Evolutionary conservation across 2,888 invertebrate genomes (phyloP).

Genomic region (Notodonta ziczac): DNA sequence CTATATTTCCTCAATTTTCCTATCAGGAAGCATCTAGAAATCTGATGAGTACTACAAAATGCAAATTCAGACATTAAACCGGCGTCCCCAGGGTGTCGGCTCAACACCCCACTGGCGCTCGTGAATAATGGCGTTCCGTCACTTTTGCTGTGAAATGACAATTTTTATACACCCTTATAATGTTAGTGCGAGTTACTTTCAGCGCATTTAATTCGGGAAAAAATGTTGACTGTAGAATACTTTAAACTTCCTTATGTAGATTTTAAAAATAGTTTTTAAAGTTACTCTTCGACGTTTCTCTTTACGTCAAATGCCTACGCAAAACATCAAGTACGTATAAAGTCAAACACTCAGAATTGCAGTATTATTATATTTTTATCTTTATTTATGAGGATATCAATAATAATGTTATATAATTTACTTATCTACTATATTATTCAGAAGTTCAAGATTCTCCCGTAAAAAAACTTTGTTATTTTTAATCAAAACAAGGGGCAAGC

Average conservation of each 20-base stretch:
- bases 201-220: slow-evolving; percentile 15
- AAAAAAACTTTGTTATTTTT: slow-evolving; percentile 5
- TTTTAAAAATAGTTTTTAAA: not conserved
- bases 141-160: slow-evolving; percentile 45
- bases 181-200: slow-evolving; percentile 36
- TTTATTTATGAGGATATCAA: no score
- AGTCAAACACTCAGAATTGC: no score
- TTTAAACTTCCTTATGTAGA: no score
- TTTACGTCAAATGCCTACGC: no score
- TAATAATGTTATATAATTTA: no score
- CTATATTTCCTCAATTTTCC: no score
- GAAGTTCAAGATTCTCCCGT: not conserved
- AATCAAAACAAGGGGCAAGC: slow-evolving; percentile 19
- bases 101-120: slow-evolving; percentile 60
- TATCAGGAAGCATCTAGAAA: slow-evolving; percentile 30
- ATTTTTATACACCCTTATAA: slow-evolving; percentile 43
- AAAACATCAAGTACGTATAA: no score
- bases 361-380: no score
- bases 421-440: not conserved
- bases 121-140: slow-evolving; percentile 73
- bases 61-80: slow-evolving; percentile 75
- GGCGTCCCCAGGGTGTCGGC: slow-evolving; percentile 61
- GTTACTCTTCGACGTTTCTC: not conserved
- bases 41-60: slow-evolving; percentile 55
- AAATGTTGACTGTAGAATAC: not conserved